These are phyloP conservation scores for Tenrec ecaudatus DNA, from an alignment of 2,113 vertebrate genomes.

Conservation along the genomic window DNA sequence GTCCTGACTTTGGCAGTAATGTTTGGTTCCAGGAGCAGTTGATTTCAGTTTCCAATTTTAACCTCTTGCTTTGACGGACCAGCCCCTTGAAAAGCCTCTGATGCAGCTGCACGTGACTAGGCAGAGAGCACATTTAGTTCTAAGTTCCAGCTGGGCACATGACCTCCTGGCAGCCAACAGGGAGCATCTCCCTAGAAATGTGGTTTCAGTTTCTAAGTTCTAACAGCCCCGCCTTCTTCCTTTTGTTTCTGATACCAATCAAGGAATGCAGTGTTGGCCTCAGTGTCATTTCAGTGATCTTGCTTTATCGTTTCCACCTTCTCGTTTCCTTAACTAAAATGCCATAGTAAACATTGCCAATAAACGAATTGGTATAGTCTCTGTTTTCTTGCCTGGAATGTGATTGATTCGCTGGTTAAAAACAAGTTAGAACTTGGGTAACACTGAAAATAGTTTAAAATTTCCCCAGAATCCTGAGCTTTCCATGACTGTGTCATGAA, in stretches of 20 bases:
- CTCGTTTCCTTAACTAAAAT: neutral
- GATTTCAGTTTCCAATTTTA: no score
- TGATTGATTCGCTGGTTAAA: neutral
- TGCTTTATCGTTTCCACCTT: neutral
- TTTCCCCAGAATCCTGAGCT: neutral
- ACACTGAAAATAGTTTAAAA: neutral
- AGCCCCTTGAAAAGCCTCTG: neutral
- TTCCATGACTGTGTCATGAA: neutral
- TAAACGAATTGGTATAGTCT: neutral
- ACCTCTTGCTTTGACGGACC: neutral
- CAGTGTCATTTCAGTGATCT: neutral
- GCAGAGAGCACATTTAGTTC: neutral
- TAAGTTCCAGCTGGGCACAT: fast-evolving
- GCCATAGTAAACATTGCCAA: neutral
- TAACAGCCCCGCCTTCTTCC: neutral
- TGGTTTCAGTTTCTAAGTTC: neutral
- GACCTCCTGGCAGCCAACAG: neutral
- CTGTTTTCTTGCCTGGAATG: neutral
- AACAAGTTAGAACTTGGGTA: neutral
- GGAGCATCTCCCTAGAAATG: neutral
- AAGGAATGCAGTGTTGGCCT: neutral
- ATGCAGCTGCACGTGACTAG: neutral
- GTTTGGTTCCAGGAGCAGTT: neutral
- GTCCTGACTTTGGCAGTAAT: neutral
- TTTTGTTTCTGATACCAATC: fast-evolving